Base-by-base conservation (phyloP, 2,888 invertebrate genomes). In the Stenolophus ochropezus region DNA sequence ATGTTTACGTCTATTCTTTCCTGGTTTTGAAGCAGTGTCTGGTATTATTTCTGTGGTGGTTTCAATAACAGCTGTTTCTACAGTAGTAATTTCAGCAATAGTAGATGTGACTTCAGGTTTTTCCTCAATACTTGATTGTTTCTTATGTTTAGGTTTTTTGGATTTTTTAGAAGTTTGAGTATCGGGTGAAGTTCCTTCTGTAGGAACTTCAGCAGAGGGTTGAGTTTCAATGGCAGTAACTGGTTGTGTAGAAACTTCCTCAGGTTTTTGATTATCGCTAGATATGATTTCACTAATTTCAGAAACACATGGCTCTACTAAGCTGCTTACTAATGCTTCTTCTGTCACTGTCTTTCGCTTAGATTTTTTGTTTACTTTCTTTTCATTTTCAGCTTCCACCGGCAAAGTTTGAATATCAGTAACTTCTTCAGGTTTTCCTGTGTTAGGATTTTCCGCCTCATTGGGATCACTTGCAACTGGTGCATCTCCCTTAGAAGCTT, bases 221-320 rank as follows among this genome's bases (percentile, higher is more conserved):
- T 73, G 56, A 58, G 74, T 74, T 81, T 81, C 74, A 65, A 27
- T 61, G 81, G 81, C 81, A 81, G 81, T 75, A 75, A 75, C 75
- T 81, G 81, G 74, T 81, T 81, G 81, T 75, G 61, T 81, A 61
- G 81, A 74, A 80, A 74, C 61, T 23, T 81, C 75, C 65, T 27
- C 21, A 18, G 25, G n/a, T 27, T 23, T 74, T 58, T 47, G 61
- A 27, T 21, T 75, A 75, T 75, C 27, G 33, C 58, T n/a, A 21
- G n/a, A 20, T 14, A 42, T 47, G 16, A 6, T 51, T 74, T 74
- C 27, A 58, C 18, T 56, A 33, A 20, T 65, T 20, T 73, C 61
- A 58, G 23, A 11, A 47, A 81, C 53, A 8, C 11, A 14, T 71
- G 69, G 53, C 18, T 33, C 1, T 6, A 73, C 33, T 49, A 77